Evolutionary conservation across 2,888 invertebrate species (phyloP).

Genomic region (Malachius bipustulatus): DNA sequence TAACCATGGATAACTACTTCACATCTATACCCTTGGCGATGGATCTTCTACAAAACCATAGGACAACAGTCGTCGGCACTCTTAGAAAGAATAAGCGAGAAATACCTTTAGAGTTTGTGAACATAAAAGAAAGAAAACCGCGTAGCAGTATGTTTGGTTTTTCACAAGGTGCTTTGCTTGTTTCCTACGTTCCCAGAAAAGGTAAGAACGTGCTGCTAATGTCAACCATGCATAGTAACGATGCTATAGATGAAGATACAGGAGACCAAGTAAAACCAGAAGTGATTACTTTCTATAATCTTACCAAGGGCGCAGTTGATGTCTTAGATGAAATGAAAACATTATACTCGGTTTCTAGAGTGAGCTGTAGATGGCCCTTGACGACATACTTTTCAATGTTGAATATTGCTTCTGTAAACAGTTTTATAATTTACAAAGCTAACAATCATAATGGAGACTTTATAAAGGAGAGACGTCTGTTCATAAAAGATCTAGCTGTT

Average conservation of each 20-base stretch:
- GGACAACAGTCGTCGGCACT: conserved; percentile 15
- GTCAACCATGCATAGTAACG: conserved; percentile 19
- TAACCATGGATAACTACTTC: conserved; percentile 17
- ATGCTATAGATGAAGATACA: conserved; percentile 17
- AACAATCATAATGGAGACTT: too few species aligned
- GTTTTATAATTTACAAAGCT: too few species aligned
- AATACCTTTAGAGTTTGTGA: conserved; percentile 10
- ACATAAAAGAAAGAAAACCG: not conserved
- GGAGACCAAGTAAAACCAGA: conserved; percentile 17
- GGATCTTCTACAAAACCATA: conserved; percentile 15
- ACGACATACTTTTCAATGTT: too few species aligned
- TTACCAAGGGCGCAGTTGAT: conserved; percentile 21
- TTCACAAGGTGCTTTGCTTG: conserved; percentile 6
- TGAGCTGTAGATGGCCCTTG: too few species aligned
- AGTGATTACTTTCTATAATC: conserved; percentile 19
- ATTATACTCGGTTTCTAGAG: too few species aligned
- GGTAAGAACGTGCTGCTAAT: conserved; percentile 21
- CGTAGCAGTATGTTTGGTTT: conserved; percentile 8
- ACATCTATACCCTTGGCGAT: conserved; percentile 13
- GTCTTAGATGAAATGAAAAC: too few species aligned
- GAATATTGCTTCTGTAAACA: too few species aligned
- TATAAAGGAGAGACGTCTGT: too few species aligned
- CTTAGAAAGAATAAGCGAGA: conserved; percentile 16
- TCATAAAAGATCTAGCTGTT: too few species aligned
- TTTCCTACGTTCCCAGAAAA: conserved; percentile 21